Evolutionary conservation across 2,113 vertebrate genomes (phyloP), one percentile per base, ranked within the genome.

Genomic region (Montifringilla adamsi): DNA sequence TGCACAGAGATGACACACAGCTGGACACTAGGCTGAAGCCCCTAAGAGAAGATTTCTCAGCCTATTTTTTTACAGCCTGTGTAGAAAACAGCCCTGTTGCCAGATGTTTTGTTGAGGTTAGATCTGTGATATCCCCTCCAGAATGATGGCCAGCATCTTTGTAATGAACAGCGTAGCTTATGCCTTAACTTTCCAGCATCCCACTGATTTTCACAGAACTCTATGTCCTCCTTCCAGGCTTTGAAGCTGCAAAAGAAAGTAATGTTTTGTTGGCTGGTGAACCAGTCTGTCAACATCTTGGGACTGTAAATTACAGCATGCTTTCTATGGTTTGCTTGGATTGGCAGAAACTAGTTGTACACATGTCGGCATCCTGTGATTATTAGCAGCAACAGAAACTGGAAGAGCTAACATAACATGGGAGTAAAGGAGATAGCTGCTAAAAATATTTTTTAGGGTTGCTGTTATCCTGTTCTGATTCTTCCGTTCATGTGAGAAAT

Each of bases 161-260:
- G 49, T 89, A 94, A 87, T 3, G 5, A 81, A 35, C n/a, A 92
- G 58, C 1, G 33, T 83, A 94, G 55, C 14, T 92, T 91, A 56
- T 24, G 69, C n/a, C 53, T 89, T 44, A 52, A 55, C 76, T 90
- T 96, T 96, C 91, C 92, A 96, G 77, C 64, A 78, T 94, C 95
- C 84, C 87, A 93, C 87, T 94, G 96, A 89, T 77, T 96, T 92
- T 92, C 83, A 79, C 85, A 96, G 93, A 94, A 96, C 92, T 96
- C 39, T 50, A 3, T 84, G 92, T 94, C 75, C 69, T 94, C 76
- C 78, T 78, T 96, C 87, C 4, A 5, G 43, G 37, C 79, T 96
- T 96, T 96, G 87, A 96, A 93, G 78, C 85, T 95, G 64, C 62
- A 91, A 94, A 90, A 84, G 55, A 92, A 90, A 95, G 78, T 93